Evolutionary conservation across 1,140 invertebrate species (phyloP), one percentile per base, ranked within the genome.

Genomic region (Philotrypesis tridentata): DNA sequence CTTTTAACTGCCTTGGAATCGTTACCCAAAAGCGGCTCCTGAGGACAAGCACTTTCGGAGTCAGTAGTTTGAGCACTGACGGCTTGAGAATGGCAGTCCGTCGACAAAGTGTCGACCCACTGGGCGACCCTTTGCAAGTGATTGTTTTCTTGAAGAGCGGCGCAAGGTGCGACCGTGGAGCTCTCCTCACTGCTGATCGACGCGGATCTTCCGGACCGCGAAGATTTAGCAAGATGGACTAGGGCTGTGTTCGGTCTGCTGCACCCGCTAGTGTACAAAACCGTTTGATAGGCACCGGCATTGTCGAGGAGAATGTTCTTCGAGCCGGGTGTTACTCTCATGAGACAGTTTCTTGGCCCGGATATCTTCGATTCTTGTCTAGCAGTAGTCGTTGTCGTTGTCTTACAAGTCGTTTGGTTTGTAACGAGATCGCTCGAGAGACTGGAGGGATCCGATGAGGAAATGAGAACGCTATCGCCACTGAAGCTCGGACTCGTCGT

Each of bases 271-370:
- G 94, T 94, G 84, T 95, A 96, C 65, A 96, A 91, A 21, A 96
- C 93, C 0, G 95, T 93, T 75, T 93, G 91, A 85, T 94, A 94
- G 43, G 94, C 94, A 75, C 95, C 94, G 25, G 94, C 94, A 86
- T 96, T 96, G 88, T 96, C 95, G 12, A 96, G 88, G 1, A 96
- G 89, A 85, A 96, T 96, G 87, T 96, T 96, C 86, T 95, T 96
- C 8, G 95, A 95, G 0, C 95, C 95, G 2, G 93, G 93, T 84
- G 95, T 95, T 76, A 96, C 92, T 33, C 95, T 91, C 83, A 96
- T 92, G 11, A 95, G 94, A 86, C 95, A 96, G 83, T 95, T 94
- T 80, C 95, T 92, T 0, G 95, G 95, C 11, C 95, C 95, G 11
- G 91, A 91, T 33, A 89, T 67, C 80, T 91, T 40, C 8, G 21